phyloP scores from a whole-genome alignment of 2,113 vertebrate species.

The Turnix velox region DNA sequence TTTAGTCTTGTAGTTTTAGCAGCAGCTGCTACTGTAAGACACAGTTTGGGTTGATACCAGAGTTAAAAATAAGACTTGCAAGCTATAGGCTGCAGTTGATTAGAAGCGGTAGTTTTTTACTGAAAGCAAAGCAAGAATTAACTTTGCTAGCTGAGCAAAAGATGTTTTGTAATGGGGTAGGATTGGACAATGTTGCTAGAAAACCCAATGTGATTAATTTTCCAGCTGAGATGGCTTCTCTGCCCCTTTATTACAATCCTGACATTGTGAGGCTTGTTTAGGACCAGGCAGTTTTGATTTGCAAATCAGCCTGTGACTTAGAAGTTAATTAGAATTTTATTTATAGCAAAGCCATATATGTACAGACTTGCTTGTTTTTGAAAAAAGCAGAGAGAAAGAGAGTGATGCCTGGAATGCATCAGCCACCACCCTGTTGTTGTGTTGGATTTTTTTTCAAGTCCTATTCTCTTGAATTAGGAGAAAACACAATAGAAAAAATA shows the following conservation, averaged over 20 bases:
- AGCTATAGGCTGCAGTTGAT: slow-evolving; percentile 30
- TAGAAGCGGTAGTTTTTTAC: slow-evolving; percentile 18
- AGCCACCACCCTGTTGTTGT: slow-evolving; percentile 47
- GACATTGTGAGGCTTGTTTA: background rate
- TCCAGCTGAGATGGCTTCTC: background rate
- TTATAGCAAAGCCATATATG: slow-evolving; percentile 37
- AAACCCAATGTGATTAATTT: background rate
- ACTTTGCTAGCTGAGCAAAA: slow-evolving; percentile 3
- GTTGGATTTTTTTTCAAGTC: background rate
- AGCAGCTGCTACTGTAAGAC: slow-evolving; percentile 62
- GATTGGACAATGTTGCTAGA: background rate
- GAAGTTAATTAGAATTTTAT: slow-evolving; percentile 35
- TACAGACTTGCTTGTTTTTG: slow-evolving; percentile 37
- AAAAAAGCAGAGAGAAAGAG: slow-evolving; percentile 4
- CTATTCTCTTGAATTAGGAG: slow-evolving; percentile 39
- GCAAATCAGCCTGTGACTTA: slow-evolving; percentile 12
- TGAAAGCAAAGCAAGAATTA: slow-evolving; percentile 42
- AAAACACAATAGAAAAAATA: slow-evolving; percentile 13
- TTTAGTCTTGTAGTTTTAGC: slow-evolving; percentile 57
- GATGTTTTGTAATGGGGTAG: background rate
- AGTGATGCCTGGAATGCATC: slow-evolving; percentile 50
- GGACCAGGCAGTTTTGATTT: slow-evolving; percentile 22
- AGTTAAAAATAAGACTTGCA: slow-evolving; percentile 64
- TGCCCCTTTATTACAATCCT: background rate
- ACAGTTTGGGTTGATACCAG: slow-evolving; percentile 57